Base-by-base conservation (phyloP, 2,113 vertebrate genomes). In the Prinia subflava region DNA sequence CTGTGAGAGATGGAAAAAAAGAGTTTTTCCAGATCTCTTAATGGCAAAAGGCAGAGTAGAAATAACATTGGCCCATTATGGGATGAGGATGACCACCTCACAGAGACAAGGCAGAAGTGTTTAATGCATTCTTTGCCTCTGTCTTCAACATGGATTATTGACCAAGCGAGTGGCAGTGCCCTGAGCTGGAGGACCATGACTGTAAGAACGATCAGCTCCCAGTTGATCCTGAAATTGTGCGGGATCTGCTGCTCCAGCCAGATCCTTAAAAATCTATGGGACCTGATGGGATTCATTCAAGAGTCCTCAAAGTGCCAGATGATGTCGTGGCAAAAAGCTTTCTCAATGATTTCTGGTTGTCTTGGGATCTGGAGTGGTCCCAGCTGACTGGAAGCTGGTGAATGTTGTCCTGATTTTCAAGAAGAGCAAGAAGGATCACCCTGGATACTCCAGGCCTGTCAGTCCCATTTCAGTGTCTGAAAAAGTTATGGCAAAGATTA, bases 361-460 rank as follows among this genome's bases (percentile, higher is more conserved):
- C 13, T 24, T 71, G 33, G 8, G 3, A 71, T 37, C 2, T 0
- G 1, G 31, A 31, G 16, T 3, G 7, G 31, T 62, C 31, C 15
- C 2, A 1, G 25, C 20, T 44, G 15, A 30, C 13, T 25, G 46
- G 31, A 71, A 31, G 25, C 8, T 31, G 25, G 13, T 6, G 15
- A 52, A 42, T 3, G 3, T 44, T 59, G 19, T 6, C 13, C 16
- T 0, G 0, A 1, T 37, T 63, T 73, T 46, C 11, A 13, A 17
- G 17, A 83, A 21, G 27, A 8, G 3, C 21, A 44, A 20, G 37
- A 37, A 83, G 25, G 25, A 71, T 10, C 6, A 44, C 10, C 20
- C 16, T 52, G 31, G 20, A 9, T 55, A 6, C 20, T 52, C 20
- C 6, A 71, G 13, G 25, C 8, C 21, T 62, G 20, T 21, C 13